phyloP scores from a whole-genome alignment of 2,888 invertebrate species.

The Noctua pronuba region DNA sequence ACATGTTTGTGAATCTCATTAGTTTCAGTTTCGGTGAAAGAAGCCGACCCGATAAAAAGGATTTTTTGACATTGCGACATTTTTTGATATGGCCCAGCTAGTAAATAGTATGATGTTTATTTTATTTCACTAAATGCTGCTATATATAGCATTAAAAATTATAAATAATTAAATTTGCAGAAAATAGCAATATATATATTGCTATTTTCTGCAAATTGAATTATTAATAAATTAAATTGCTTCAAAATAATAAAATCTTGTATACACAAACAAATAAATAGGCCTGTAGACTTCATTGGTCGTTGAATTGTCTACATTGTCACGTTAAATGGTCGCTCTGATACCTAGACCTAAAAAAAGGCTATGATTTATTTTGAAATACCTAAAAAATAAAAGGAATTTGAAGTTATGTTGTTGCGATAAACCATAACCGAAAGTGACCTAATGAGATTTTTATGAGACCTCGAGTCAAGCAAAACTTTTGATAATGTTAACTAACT shows the following conservation, averaged over 20 bases:
- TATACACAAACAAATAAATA: not conserved
- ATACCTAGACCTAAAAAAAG: not conserved
- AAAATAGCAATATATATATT: not conserved
- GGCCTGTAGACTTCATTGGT: not conserved
- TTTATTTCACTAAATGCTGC: not conserved
- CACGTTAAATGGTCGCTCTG: not conserved
- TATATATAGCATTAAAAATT: too few relatives aligned
- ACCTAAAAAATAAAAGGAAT: not conserved
- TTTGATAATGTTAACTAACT: not conserved
- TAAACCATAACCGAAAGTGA: not conserved
- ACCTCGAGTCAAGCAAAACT: not conserved
- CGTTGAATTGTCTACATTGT: not conserved
- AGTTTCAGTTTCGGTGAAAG: not conserved
- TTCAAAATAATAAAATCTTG: not conserved
- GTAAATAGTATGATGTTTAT: not conserved
- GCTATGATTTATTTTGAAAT: not conserved
- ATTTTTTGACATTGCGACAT: not conserved
- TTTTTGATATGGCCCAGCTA: not conserved
- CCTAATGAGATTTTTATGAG: not conserved
- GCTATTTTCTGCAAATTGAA: not conserved
- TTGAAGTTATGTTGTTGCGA: not conserved
- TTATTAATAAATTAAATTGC: not conserved
- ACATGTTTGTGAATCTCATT: slow-evolving; percentile 31
- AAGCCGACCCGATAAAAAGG: not conserved
- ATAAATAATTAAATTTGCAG: not conserved